Base-by-base conservation (phyloP, 2,113 vertebrate species). In the Phalacrocorax brasilianus region DNA sequence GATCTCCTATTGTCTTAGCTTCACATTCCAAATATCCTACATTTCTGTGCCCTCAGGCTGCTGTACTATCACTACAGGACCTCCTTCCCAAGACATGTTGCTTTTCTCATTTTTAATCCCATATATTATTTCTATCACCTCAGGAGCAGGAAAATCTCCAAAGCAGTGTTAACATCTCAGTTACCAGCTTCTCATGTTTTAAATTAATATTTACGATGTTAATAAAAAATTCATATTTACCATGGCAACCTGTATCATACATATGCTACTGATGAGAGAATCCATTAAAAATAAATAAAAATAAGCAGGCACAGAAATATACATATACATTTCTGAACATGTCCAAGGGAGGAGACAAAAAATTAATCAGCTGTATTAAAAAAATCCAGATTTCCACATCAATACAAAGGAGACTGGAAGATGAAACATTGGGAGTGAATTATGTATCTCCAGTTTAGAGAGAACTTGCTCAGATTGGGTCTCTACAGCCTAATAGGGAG, bases 181-280 rank as follows among this genome's bases (percentile, higher is more conserved):
- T 86, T 82, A 75, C 26, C 47, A 91, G 56, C 42, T 82, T 84
- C 45, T 82, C 66, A 35, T 78, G 52, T 89, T 89, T 91, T 85
- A 91, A 79, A 88, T 93, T 91, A 85, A 83, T 94, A 91, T 85
- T 94, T 92, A 91, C 42, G 42, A 86, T 35, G 47, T n/a, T 88
- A 78, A 90, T 95, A 80, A 95, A 96, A 92, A 87, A 91, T 55
- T 94, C 80, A 88, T 85, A 80, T 75, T 97, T 94, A 81, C 93
- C 85, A 85, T 93, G 83, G 88, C 52, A 91, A 95, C 88, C 58
- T 76, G 59, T 32, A 82, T 77, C 32, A 84, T 32, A 92, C 19
- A 92, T 42, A 80, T 22, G 53, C 70, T 96, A 59, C 35, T 68
- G 72, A 49, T 53, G 70, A 88, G 13, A 75, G 24, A 84, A 78